phyloP scores from a whole-genome alignment of 2,797 vertebrate species.

The Cynopterus sphinx region DNA sequence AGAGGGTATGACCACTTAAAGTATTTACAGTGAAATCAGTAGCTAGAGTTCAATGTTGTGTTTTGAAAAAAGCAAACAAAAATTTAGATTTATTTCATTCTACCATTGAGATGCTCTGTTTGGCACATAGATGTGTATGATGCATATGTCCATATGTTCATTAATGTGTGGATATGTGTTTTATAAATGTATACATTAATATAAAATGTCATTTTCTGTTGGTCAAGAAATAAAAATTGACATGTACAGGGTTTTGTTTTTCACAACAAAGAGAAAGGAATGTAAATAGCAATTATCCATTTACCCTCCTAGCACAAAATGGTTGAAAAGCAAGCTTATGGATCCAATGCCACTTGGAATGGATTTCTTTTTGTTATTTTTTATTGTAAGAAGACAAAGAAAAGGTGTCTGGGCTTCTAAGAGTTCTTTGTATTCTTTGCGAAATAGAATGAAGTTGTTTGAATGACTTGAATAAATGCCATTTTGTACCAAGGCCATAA shows the following conservation, averaged over 20 bases:
- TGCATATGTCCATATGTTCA: background rate
- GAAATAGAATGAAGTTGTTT: conserved; percentile 55
- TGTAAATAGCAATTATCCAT: background rate
- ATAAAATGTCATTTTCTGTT: background rate
- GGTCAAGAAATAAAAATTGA: background rate
- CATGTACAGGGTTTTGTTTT: background rate
- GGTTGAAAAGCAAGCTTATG: background rate
- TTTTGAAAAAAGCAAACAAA: background rate
- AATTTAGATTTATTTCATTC: background rate
- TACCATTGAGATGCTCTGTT: background rate
- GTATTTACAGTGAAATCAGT: background rate
- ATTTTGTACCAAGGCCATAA: conserved; percentile 51
- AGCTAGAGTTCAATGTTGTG: background rate
- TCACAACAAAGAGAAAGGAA: background rate
- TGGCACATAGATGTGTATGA: background rate
- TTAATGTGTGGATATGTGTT: background rate
- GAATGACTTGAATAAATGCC: conserved; percentile 63
- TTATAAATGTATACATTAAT: background rate
- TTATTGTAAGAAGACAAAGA: conserved; percentile 10
- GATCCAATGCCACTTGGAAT: background rate
- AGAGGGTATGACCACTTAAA: background rate
- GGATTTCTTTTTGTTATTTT: background rate
- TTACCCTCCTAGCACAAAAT: background rate
- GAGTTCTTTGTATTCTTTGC: conserved; percentile 52
- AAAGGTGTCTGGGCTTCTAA: background rate